Conservation (phyloP, 2,888 invertebrate species). For the Chouioia cunea region DNA sequence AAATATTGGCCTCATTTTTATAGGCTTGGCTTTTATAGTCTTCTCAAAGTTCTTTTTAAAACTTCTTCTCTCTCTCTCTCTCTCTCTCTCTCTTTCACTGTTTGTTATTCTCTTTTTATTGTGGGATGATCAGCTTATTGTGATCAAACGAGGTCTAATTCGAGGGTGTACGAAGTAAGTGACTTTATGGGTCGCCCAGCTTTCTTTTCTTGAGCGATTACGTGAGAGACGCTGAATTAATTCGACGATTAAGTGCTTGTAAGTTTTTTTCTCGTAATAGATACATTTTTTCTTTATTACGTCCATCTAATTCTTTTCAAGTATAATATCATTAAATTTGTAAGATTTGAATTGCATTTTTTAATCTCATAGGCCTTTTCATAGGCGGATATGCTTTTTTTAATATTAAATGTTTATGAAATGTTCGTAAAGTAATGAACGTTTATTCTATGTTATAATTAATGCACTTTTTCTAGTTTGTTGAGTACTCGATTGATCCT, state of each 20-base stretch:
- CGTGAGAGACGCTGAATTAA: constrained; percentile 8
- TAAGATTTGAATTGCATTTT: no score
- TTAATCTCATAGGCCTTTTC: no score
- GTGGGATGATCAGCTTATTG: constrained; percentile 26
- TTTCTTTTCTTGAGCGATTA: constrained; percentile 18
- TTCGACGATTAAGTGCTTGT: constrained; percentile 29
- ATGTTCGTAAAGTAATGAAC: no score
- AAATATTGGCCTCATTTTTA: constrained; percentile 34
- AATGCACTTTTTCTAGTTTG: constrained; percentile 13
- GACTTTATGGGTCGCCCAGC: constrained; percentile 6
- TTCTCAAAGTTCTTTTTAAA: constrained; percentile 20
- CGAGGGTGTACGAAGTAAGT: constrained; percentile 7
- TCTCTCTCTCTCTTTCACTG: neutral
- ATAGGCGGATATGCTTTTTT: no score
- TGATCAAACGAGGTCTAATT: constrained; percentile 20
- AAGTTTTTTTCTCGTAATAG: constrained; percentile 17
- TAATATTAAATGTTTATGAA: no score
- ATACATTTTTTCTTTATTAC: neutral
- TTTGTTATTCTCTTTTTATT: neutral
- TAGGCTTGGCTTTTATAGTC: constrained; percentile 35
- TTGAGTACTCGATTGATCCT: constrained; percentile 43
- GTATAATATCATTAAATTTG: no score
- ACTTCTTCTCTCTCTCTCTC: neutral
- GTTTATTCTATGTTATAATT: no score
- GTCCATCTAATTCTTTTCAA: no score